These are phyloP conservation scores for Epizoanthus ramosus DNA, from an alignment of 92 coral and sea anemone species.

Conservation along the genomic window DNA sequence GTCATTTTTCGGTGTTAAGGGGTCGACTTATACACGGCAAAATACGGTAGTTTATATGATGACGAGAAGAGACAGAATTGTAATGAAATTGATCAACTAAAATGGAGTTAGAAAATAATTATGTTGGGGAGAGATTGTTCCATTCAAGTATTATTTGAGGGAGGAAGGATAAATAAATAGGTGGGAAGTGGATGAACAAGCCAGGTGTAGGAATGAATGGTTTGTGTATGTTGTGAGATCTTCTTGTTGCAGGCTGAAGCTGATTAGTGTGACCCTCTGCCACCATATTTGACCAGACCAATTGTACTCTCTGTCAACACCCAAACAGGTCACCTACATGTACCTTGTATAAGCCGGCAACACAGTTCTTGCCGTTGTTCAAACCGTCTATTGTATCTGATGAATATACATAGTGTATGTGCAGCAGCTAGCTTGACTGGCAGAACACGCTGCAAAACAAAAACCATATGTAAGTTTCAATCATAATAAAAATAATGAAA, in stretches of 20 bases:
- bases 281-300: background rate
- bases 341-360: slow-evolving; percentile 93
- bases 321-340: background rate
- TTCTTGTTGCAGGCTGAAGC: too few species aligned
- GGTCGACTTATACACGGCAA: too few species aligned
- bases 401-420: slow-evolving; percentile 83
- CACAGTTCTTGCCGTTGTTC: slow-evolving; percentile 98
- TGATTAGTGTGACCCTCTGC: too few species aligned
- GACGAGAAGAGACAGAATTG: too few species aligned
- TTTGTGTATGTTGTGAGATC: too few species aligned
- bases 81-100: too few species aligned
- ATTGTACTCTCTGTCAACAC: background rate
- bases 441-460: slow-evolving; percentile 78
- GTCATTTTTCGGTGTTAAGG: too few species aligned
- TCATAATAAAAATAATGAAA: too few species aligned
- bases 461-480: background rate
- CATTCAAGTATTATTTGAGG: background rate
- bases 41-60: too few species aligned
- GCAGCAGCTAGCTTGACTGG: slow-evolving; percentile 97
- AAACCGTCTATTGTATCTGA: slow-evolving; percentile 84
- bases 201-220: too few species aligned
- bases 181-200: background rate
- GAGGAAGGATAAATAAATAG: too few species aligned
- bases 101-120: too few species aligned
- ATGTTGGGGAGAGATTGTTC: background rate